Conservation (phyloP, 2,113 vertebrate genomes). For the Eudyptes chrysolophus region DNA sequence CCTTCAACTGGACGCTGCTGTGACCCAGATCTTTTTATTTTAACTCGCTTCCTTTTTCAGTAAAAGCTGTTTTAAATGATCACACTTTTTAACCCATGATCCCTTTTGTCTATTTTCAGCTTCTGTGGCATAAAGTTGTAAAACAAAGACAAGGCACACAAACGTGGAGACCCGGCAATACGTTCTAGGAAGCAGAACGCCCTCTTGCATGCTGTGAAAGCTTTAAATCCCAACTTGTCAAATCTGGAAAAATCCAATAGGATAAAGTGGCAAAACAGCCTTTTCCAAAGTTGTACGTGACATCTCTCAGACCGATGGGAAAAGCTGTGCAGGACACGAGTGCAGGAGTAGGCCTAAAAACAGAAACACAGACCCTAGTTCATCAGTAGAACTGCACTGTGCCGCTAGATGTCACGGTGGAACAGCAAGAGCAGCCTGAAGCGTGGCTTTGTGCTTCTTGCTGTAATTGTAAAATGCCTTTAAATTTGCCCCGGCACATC, state of each 20-base stretch:
- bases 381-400: not conserved
- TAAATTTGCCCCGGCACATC: not conserved
- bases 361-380: rapidly evolving
- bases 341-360: not conserved
- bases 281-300: not conserved
- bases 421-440: not conserved
- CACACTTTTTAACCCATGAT: not conserved
- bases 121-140: not conserved
- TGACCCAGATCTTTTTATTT: not conserved
- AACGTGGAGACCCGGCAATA: rapidly evolving
- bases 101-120: not conserved
- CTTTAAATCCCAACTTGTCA: not conserved
- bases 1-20: not conserved
- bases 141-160: not conserved
- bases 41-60: not conserved
- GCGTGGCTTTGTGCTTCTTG: not conserved
- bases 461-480: not conserved
- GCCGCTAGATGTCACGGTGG: conserved; percentile 61
- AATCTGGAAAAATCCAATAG: not conserved
- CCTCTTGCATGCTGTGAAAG: not conserved
- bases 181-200: rapidly evolving
- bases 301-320: not conserved
- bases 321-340: not conserved
- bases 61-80: not conserved
- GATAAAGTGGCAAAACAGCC: not conserved